Percentiles rank a stretch among this genome's conserved stretches.
These are phyloP conservation scores for Danio choprae DNA, from an alignment of 2,797 vertebrate species.

Conservation along the genomic window DNA sequence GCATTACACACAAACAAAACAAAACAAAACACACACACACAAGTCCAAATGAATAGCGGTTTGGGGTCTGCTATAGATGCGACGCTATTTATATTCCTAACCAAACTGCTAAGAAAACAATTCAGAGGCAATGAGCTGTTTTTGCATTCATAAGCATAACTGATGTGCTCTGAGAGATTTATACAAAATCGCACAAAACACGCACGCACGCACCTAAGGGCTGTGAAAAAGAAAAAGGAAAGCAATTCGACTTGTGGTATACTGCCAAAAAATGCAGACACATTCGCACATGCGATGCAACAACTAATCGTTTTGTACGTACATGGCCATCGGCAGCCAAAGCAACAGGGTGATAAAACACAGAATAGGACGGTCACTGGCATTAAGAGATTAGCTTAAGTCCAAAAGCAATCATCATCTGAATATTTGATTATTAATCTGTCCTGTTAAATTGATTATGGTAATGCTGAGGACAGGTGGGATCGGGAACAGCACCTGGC, in stretches of 20 bases:
- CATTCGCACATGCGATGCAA: slow-evolving; percentile 1
- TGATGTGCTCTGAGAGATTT: slow-evolving; percentile 85
- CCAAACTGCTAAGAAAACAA: slow-evolving; percentile 71
- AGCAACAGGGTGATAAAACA: slow-evolving; percentile 51
- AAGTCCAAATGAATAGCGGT: slow-evolving; percentile 76
- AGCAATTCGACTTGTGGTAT: slow-evolving; percentile 17
- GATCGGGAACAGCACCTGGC: slow-evolving; percentile 75
- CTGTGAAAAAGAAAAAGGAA: slow-evolving; percentile 13
- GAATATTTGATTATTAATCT: slow-evolving; percentile 83
- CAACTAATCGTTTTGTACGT: slow-evolving; percentile 50
- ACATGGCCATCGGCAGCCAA: not conserved
- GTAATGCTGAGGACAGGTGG: slow-evolving; percentile 70
- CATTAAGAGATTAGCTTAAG: slow-evolving; percentile 82
- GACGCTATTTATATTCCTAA: slow-evolving; percentile 81
- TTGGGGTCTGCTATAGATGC: slow-evolving; percentile 72
- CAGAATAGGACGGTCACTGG: slow-evolving; percentile 74
- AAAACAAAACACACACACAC: slow-evolving; percentile 53
- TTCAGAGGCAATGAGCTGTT: slow-evolving; percentile 86
- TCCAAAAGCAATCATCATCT: slow-evolving; percentile 81
- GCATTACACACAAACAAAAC: slow-evolving; percentile 54
- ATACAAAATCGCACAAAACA: slow-evolving; percentile 74
- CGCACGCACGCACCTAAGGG: slow-evolving; percentile 34
- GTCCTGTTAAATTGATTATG: slow-evolving; percentile 83
- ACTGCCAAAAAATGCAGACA: not conserved
- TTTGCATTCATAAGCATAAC: slow-evolving; percentile 86